Base-by-base conservation (phyloP, 37 sponge, comb jelly and placozoan species). In the Halichondria panicea region DNA sequence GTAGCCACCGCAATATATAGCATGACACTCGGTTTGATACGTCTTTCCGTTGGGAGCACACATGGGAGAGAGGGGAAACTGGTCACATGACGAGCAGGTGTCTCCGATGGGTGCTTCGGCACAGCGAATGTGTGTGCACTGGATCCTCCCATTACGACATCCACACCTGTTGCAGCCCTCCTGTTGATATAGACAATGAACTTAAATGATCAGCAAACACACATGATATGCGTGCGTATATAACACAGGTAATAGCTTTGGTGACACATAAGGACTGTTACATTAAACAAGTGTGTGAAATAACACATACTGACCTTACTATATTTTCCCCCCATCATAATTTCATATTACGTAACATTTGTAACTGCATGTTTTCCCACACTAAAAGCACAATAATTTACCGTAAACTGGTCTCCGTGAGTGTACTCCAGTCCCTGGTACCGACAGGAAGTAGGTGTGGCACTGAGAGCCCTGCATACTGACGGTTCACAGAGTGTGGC, bases 41-140 rank as follows among this genome's bases (percentile, higher is more conserved):
- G 84, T 84, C 2, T 25, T 53, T 44, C 76, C 71, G 77, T 84
- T 70, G 1, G 31, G 32, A n/a, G 55, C 84, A 70, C 84, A 84
- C 63, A 84, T 78, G 0, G 30, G 75, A 34, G 27, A 7, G 2
- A 4, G 2, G 12, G 25, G 55, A 35, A 38, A 41, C 21, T 6
- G 19, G 7, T 30, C 35, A 43, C 84, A 84, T 12, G 43, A 13
- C 1, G 55, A 28, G 27, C 77, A 75, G 19, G 30, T 40, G 38
- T 84, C 71, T 9, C 25, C 32, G 0, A 45, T 40, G 9, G 19
- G 37, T 6, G 2, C 38, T 21, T 38, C 42, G 36, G 27, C 30
- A 40, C 77, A 76, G 0, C n/a, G 35, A 7, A 27, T 19, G 3
- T 36, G 43, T 18, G 84, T 84, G 43, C 84, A 84, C 6, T 28